Evolutionary conservation across 1,140 invertebrate genomes (phyloP), one percentile per base, ranked within the genome.

Genomic region (Anthonomus grandis): DNA sequence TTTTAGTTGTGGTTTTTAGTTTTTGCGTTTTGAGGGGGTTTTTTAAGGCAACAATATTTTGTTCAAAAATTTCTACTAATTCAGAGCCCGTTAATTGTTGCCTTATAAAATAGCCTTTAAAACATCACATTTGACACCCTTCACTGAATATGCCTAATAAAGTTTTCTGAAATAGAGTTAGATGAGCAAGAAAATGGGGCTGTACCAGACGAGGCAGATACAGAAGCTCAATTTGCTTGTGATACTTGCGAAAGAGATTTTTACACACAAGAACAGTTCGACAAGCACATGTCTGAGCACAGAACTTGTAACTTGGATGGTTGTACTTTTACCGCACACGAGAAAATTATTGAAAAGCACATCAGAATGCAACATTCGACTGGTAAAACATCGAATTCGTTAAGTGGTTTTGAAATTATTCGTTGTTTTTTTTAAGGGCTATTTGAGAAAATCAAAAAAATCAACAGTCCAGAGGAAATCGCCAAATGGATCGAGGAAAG

Each of bases 401-500:
- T 2, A 21, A 3, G 12, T 12, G 12, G 23, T 23, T 2, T 3
- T 8, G 2, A n/a, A 15, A 22, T 45, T 21, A 23, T 21, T 12
- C 2, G 23, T 45, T 8, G n/a, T 15, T 9, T 21, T 45, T 4
- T 12, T 49, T 36, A 3, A 56, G 90, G 90, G 12, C 69, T 92
- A 15, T 93, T 86, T 65, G 79, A 87, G 42, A 85, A 81, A 74
- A 86, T 93, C 47, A 82, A 82, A 64, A 83, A 84, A 64, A 60
- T 89, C 9, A 81, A 85, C 51, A 85, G 84, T 8, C 81, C 85
- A 1, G 88, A 92, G 70, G 89, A 93, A 56, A 85, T 93, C 59
- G 70, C 83, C 41, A 89, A 89, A 72, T 95, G 90, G 89, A 83
- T 82, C 49, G 80, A 79, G 42, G 90, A 93, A 62, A 78, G 92